phyloP scores from a whole-genome alignment of 2,113 vertebrate genomes.

The Datnioides undecimradiatus region DNA sequence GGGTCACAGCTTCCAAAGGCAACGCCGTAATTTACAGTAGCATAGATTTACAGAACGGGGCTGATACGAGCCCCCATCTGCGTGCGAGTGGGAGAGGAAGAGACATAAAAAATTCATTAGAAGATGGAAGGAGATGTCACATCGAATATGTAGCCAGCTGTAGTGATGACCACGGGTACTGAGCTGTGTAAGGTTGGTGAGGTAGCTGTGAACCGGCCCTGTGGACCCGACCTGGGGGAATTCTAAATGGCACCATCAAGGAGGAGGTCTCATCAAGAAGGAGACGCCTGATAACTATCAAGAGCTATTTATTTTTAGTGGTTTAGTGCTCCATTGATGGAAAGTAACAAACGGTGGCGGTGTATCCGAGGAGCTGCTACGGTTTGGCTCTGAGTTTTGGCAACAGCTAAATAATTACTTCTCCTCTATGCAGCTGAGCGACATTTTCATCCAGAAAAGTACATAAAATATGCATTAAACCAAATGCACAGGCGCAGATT shows the following conservation, averaged over 20 bases:
- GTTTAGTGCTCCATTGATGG: not conserved
- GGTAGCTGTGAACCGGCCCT: conserved; percentile 43
- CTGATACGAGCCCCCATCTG: conserved; percentile 45
- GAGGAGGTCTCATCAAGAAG: not conserved
- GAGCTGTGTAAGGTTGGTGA: conserved; percentile 61
- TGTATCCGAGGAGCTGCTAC: not conserved
- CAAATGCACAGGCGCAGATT: not conserved
- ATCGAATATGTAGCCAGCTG: conserved; percentile 80
- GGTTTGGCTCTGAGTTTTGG: conserved; percentile 8
- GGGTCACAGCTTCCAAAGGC: conserved; percentile 36
- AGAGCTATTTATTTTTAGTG: not conserved
- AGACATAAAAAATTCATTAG: conserved; percentile 85
- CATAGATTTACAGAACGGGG: conserved; percentile 43
- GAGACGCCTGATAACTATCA: not conserved
- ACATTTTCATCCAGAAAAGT: conserved; percentile 27
- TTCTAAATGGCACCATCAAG: conserved; percentile 22
- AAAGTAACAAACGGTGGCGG: not conserved
- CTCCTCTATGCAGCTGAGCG: not conserved
- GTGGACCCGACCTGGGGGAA: conserved; percentile 40
- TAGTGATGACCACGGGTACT: conserved; percentile 74
- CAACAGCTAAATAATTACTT: not conserved
- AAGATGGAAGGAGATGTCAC: conserved; percentile 85
- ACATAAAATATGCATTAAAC: conserved; percentile 29
- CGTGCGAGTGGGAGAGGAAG: conserved; percentile 66
- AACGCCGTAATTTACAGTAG: conserved; percentile 48